phyloP scores from a whole-genome alignment of 2,113 vertebrate species.

The Potamarius usumacintae region DNA sequence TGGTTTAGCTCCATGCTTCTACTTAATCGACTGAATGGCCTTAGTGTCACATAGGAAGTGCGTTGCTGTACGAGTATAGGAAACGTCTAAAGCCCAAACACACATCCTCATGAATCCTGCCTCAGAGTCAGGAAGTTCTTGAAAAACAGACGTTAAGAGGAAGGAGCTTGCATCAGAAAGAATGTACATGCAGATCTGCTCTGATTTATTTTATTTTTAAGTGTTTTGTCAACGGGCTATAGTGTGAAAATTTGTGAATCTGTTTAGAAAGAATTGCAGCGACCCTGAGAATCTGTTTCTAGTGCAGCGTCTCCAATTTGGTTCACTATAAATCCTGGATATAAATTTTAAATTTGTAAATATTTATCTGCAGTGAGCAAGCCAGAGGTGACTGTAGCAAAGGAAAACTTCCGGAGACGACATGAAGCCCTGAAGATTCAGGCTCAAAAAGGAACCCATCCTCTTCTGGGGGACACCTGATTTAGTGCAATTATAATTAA shows the following conservation, averaged over 20 bases:
- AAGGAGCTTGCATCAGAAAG: conserved; percentile 27
- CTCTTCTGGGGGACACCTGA: no score
- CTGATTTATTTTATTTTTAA: neutral
- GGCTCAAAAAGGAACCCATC: neutral
- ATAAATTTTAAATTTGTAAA: no score
- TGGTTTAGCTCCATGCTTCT: conserved; percentile 10
- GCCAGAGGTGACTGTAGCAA: neutral
- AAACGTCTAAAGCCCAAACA: conserved; percentile 10
- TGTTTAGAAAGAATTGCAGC: neutral
- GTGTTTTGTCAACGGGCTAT: neutral
- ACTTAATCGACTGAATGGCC: neutral
- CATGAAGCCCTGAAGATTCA: neutral
- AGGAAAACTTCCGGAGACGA: neutral
- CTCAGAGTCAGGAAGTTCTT: neutral
- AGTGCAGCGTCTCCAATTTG: no score
- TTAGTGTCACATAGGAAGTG: neutral
- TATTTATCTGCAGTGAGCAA: no score
- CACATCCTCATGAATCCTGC: conserved; percentile 27
- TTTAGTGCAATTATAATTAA: no score
- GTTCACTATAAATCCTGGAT: no score
- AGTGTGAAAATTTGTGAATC: neutral
- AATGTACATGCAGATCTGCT: conserved; percentile 21
- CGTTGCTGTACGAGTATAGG: conserved; percentile 9
- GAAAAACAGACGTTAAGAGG: conserved; percentile 18
- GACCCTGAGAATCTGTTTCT: neutral